Conservation (phyloP, 92 coral and sea anemone genomes). For the Phenganax marumi region DNA sequence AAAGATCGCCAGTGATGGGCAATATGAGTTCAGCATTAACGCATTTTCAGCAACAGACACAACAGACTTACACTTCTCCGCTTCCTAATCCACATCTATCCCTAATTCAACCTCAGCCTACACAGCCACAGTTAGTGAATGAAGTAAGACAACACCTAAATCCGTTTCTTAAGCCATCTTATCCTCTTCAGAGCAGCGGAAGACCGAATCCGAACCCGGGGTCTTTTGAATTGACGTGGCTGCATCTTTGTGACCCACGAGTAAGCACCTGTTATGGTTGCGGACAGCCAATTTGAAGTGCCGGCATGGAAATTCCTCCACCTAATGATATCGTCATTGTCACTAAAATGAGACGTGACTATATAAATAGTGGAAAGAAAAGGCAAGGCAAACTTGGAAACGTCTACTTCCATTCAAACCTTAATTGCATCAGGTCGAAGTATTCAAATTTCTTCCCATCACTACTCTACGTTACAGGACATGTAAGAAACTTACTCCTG, state of each 20-base stretch:
- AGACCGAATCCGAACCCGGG: conserved; percentile 43
- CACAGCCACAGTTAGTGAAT: not conserved
- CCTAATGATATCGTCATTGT: conserved; percentile 49
- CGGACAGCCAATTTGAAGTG: conserved; percentile 46
- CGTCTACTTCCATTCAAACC: conserved; percentile 48
- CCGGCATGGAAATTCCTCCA: conserved; percentile 31
- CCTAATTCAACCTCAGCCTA: not conserved
- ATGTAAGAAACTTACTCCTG: conserved; percentile 38
- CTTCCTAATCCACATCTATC: not conserved
- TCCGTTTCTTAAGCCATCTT: not conserved
- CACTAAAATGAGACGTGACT: conserved; percentile 56
- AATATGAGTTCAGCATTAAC: not conserved
- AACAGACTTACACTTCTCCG: not conserved
- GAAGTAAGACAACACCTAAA: not conserved
- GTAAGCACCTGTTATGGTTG: conserved; percentile 34
- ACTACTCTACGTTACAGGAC: conserved; percentile 25
- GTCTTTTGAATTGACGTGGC: conserved; percentile 36
- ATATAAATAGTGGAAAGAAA: conserved; percentile 25
- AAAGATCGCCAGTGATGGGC: not conserved
- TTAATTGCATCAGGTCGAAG: conserved; percentile 45
- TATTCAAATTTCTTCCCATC: conserved; percentile 36
- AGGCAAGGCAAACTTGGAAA: conserved; percentile 49
- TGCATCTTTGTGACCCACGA: conserved; percentile 44
- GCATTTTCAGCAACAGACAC: not conserved
- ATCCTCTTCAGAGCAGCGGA: conserved; percentile 14